Base-by-base conservation (phyloP, 2,888 invertebrate species). In the Iselma pallidipennis region DNA sequence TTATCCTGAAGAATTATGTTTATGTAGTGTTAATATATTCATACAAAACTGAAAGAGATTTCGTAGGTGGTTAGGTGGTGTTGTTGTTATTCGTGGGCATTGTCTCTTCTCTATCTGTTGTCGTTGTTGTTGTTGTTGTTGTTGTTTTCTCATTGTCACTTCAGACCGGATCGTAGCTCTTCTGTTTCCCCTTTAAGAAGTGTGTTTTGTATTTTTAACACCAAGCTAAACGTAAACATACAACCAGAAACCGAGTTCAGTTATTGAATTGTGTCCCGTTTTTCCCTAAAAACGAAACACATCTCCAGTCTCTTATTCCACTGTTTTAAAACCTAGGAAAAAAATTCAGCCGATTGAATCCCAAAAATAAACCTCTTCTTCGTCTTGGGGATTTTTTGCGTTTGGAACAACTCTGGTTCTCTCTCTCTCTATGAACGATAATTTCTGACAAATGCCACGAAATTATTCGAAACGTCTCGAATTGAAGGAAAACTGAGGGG, bases 11-110 rank as follows among this genome's bases (percentile, higher is more conserved):
- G 76, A 78, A 73, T 78, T 78, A 78, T 78, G 76, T 76, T 77
- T 76, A 76, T 75, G 74, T 67, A 66, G 69, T 69, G 74, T 75
- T 78, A 79, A 79, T 78, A 78, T 79, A 79, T 79, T 79, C 78
- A 79, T 78, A 78, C 77, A 71, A 73, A 75, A 45, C 45, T 45
- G 45, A 16, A 63, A 68, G 66, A 69, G 67, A 45, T 45, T 45
- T 73, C 73, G 74, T 74, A 73, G 67, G 76, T 71, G 75, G 71
- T 66, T 67, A 55, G 57, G 72, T 73, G 75, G 73, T 63, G 62
- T 68, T 68, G 71, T 71, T 45, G 45, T 45, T 45, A 23, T 45
- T 45, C 68, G 72, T 74, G 72, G 71, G 71, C 66, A 73, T 72
- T 73, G 72, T 72, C 70, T 73, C 66, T 68, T 65, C 66, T 65